Evolutionary conservation across 1,140 invertebrate genomes (phyloP), one percentile per base, ranked within the genome.

Genomic region (Alviniconcha marisindica): DNA sequence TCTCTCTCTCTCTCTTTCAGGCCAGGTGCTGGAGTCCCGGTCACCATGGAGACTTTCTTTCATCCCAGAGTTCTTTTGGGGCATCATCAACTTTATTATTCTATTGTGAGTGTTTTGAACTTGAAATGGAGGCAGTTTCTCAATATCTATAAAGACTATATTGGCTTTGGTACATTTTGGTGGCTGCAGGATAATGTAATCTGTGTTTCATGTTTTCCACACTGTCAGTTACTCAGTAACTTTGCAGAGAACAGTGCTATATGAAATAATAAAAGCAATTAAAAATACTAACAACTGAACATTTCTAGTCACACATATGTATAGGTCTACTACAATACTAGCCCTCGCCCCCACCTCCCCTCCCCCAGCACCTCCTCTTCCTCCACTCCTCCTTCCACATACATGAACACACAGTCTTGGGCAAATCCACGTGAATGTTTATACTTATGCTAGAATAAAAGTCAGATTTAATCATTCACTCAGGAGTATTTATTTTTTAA

Each of bases 81-180:
- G 87, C n/a, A 84, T 91, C 44, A 86, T 91, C 71, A 91, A 91
- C 71, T 91, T 91, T 66, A 82, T 91, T 71, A 85, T 91, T 28
- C 80, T 91, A 21, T 91, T 91, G 90, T 91, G 86, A 91, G 90
- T 91, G 36, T 81, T 88, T 77, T 87, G 87, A 85, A 71, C 86
- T 89, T n/a, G n/a, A n/a, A n/a, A n/a, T n/a, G n/a, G n/a, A n/a
- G 15, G n/a, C 28, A 66, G 51, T 56, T 38, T 66, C 36, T 21
- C 21, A 18, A 51, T 18, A 2, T 54, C 0, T 33, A 14, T 44
- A 28, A 48, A 51, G 38, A 5, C 10, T 54, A 38, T 3, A 82
- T 10, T 0, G 24, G 15, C 40, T 51, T 7, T 21, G 7, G 7
- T 24, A 51, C 12, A 38, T 84, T 33, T 2, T 81, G 14, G 24